Percentiles rank a stretch among this genome's conserved stretches.
Conservation (phyloP, 2,888 invertebrate genomes). For the Meteorus colon region DNA sequence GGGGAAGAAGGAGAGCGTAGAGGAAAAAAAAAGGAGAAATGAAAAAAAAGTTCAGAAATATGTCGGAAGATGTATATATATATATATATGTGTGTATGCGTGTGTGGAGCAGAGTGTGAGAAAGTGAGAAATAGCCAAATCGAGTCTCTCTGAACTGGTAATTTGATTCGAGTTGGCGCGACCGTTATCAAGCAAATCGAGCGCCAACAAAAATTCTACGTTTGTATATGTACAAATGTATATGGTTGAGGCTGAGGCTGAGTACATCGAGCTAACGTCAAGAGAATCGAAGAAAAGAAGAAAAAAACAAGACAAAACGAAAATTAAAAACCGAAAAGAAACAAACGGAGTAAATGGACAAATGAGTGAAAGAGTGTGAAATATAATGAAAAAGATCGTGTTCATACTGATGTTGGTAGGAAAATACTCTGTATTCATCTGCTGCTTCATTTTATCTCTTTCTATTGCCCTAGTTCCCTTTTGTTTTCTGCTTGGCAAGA, state of each 20-base stretch:
- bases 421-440: not conserved
- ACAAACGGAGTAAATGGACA: not conserved
- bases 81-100: not conserved
- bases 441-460: not conserved
- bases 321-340: no score
- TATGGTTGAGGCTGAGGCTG: not conserved
- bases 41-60: not conserved
- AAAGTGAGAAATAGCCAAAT: conserved; percentile 24
- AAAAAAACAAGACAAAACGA: not conserved
- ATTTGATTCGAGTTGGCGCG: conserved; percentile 28
- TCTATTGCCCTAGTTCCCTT: not conserved
- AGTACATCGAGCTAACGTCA: not conserved
- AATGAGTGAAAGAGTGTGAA: not conserved
- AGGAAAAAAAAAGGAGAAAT: no score
- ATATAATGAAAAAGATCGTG: not conserved
- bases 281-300: not conserved
- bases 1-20: not conserved
- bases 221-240: conserved; percentile 12
- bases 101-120: not conserved
- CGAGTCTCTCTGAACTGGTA: conserved; percentile 16
- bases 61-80: not conserved
- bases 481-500: no score
- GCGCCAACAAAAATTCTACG: conserved; percentile 17
- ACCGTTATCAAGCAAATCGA: conserved; percentile 3
- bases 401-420: not conserved